A percentile compares a stretch with the other conserved stretches of the same genome.
Evolutionary conservation across 2,888 invertebrate genomes (phyloP).

Genomic region (Abscondita cerata): DNA sequence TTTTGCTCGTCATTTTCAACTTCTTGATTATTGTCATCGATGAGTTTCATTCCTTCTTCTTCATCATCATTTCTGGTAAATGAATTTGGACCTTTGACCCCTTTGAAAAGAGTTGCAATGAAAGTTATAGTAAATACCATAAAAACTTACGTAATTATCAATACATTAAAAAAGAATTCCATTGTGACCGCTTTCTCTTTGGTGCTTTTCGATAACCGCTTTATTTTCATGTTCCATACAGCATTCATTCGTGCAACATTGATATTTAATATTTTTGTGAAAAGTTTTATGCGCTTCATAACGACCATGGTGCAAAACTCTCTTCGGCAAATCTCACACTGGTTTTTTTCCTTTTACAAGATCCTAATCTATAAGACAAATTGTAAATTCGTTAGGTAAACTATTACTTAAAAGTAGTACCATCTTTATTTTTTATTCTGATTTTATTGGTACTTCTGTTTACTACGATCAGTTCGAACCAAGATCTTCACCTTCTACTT

Average conservation of each 20-base stretch:
- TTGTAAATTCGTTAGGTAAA: too few relatives aligned
- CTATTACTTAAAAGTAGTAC: conserved; percentile 31
- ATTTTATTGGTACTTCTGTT: conserved; percentile 54
- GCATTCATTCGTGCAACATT: conserved; percentile 58
- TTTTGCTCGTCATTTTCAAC: neutral
- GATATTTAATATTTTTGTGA: conserved; percentile 68
- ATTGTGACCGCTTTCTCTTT: conserved; percentile 62
- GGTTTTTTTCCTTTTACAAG: conserved; percentile 49
- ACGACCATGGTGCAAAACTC: conserved; percentile 62
- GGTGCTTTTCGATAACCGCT: conserved; percentile 64
- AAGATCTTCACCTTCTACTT: conserved; percentile 64
- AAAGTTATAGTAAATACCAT: neutral
- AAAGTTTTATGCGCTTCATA: conserved; percentile 64
- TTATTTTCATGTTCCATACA: conserved; percentile 56
- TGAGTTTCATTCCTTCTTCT: neutral
- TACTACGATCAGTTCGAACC: conserved; percentile 70
- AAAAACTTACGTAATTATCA: conserved; percentile 46
- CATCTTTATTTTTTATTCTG: conserved; percentile 33
- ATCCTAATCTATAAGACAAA: conserved; percentile 2
- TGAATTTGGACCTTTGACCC: conserved; percentile 9
- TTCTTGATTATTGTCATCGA: neutral
- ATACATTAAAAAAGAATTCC: conserved; percentile 61
- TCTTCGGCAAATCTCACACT: conserved; percentile 62
- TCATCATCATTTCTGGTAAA: neutral
- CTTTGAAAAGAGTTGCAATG: neutral